A percentile compares a stretch with the other conserved stretches of the same genome.
Evolutionary conservation across 2,113 vertebrate genomes (phyloP).

Genomic region (Chamaea fasciata): DNA sequence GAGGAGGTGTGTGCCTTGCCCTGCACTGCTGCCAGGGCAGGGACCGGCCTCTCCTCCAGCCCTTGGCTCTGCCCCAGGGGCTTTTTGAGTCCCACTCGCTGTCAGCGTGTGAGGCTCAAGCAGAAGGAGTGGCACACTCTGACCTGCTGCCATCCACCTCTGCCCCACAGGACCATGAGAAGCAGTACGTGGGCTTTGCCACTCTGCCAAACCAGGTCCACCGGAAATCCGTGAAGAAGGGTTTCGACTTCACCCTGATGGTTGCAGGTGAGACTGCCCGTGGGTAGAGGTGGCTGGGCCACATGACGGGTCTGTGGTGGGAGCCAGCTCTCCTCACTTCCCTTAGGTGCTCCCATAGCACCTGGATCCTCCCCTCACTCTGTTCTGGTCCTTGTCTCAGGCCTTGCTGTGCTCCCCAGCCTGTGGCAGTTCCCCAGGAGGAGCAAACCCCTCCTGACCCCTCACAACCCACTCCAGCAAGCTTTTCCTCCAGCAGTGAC

Average conservation of each 20-base stretch:
- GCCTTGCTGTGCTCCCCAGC: neutral
- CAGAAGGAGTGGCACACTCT: neutral
- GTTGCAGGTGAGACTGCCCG: slow-evolving; percentile 82
- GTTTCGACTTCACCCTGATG: slow-evolving; percentile 98
- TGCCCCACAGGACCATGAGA: slow-evolving; percentile 81
- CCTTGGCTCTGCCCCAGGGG: neutral
- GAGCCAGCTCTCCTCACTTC: neutral
- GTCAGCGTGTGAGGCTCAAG: neutral
- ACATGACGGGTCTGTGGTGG: fast-evolving
- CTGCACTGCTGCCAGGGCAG: neutral
- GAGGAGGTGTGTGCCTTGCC: neutral
- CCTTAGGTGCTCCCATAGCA: neutral
- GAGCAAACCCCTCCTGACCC: neutral
- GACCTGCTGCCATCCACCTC: slow-evolving; percentile 4
- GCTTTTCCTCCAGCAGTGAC: neutral
- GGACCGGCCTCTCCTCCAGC: neutral
- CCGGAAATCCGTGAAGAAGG: slow-evolving; percentile 98
- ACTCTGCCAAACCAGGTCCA: slow-evolving; percentile 98
- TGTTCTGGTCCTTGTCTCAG: neutral
- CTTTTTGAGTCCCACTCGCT: neutral
- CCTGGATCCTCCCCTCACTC: neutral
- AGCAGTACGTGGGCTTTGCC: slow-evolving; percentile 97
- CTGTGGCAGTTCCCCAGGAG: neutral
- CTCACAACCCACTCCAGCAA: fast-evolving
- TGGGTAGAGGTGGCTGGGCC: neutral